phyloP scores from a whole-genome alignment of 2,888 invertebrate species.

The Cephalotes varians region DNA sequence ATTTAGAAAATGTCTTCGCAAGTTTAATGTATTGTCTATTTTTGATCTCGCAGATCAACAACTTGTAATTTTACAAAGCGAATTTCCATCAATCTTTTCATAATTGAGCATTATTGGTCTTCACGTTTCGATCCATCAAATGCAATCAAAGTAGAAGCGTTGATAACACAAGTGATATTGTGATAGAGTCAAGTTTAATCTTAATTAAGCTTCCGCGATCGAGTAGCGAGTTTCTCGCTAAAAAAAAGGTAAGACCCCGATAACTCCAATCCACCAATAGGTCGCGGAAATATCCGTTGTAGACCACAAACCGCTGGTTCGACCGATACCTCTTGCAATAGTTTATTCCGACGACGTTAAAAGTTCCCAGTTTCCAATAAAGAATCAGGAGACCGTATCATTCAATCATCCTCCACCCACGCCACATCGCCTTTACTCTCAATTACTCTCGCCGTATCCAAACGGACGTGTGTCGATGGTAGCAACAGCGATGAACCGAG shows the following conservation, averaged over 20 bases:
- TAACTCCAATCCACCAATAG: not conserved
- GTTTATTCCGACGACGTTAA: constrained; percentile 24
- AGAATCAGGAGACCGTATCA: constrained; percentile 35
- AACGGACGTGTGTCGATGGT: not conserved
- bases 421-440: constrained; percentile 19
- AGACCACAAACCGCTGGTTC: not conserved
- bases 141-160: not conserved
- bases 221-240: not conserved
- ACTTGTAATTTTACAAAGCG: not conserved
- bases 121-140: not conserved
- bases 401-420: constrained; percentile 31
- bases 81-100: not conserved
- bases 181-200: constrained; percentile 14
- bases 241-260: not conserved
- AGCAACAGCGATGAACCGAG: not conserved
- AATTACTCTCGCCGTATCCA: constrained; percentile 30
- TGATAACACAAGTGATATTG: not conserved
- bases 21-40: not conserved
- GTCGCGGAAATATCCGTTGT: not conserved
- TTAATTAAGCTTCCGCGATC: not conserved
- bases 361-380: constrained; percentile 40
- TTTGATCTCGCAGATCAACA: not conserved
- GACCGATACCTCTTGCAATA: not conserved
- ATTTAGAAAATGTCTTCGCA: not conserved
- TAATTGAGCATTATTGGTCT: not conserved